phyloP scores from a whole-genome alignment of 1,140 invertebrate species.

The Babylonia areolata region DNA sequence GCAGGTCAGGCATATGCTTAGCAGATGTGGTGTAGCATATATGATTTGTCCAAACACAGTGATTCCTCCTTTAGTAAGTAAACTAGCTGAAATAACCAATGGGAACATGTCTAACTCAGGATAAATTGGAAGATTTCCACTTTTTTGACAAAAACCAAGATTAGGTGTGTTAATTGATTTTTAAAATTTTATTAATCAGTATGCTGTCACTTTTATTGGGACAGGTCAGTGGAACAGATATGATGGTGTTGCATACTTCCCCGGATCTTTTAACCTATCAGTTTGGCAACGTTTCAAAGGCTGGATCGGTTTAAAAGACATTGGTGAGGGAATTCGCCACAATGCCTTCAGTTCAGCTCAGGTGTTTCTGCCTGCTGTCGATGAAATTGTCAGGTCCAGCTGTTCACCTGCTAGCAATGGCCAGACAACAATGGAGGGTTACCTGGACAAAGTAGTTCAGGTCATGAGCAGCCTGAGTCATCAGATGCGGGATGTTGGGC shows the following conservation, averaged over 20 bases:
- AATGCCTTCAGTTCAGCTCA: neutral
- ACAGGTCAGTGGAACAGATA: neutral
- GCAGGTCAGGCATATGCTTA: too few species aligned
- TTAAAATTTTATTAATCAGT: too few species aligned
- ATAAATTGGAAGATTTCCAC: too few species aligned
- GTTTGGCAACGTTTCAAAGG: neutral
- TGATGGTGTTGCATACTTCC: slow-evolving; percentile 23
- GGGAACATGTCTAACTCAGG: too few species aligned
- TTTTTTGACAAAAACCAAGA: too few species aligned
- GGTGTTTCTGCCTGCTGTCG: neutral
- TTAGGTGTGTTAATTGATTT: too few species aligned
- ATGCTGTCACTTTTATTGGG: too few species aligned
- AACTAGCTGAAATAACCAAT: too few species aligned
- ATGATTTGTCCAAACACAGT: too few species aligned
- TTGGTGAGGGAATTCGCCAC: neutral
- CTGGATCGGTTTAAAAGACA: neutral
- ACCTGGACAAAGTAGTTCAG: neutral
- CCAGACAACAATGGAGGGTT: neutral
- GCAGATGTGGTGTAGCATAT: too few species aligned
- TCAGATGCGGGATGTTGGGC: slow-evolving; percentile 8
- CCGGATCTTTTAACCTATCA: neutral
- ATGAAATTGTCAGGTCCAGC: neutral
- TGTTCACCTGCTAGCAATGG: neutral
- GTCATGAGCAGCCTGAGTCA: slow-evolving; percentile 15
- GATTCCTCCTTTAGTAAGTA: too few species aligned